Base-by-base conservation (phyloP, 2,888 invertebrate species). In the Megastigmus dorsalis region DNA sequence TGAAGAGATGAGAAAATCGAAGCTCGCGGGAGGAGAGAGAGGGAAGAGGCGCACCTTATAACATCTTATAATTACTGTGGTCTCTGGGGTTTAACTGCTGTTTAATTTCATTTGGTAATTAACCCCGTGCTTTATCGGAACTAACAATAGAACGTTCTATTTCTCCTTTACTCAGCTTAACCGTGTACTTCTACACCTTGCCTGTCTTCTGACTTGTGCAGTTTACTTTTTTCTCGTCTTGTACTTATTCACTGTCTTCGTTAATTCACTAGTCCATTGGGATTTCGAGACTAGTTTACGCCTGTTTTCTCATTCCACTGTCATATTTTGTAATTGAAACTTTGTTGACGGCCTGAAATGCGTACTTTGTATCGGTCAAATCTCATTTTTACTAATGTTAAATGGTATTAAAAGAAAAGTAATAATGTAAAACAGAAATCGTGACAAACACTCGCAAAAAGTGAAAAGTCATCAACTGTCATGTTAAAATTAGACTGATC, bases 61-160 rank as follows among this genome's bases (percentile, higher is more conserved):
- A 84, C 84, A 84, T 86, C 84, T 86, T 85, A 85, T 84, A 85
- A 86, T 86, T 86, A 83, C 85, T 84, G 81, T 79, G 80, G 82
- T 80, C 82, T 82, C 80, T 78, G 79, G 82, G 80, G 82, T 85
- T 83, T 83, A 86, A 86, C 84, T 84, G 82, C 85, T 83, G 82
- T 83, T 86, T 85, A 84, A 86, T 85, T 87, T 84, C 81, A 84
- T 85, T 85, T 82, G 82, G 81, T 83, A 84, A 86, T 86, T 86
- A 86, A 84, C 82, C 79, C 33, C 57, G 20, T 66, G 59, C 55
- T 65, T 66, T 72, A 72, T 72, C 50, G 59, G 59, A 50, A 33
- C 59, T 38, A n/a, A 20, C 55, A 63, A 50, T 36, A 43, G 43
- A 26, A 33, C 36, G 26, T n/a, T n/a, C 55, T 45, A 55, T 55